phyloP scores from a whole-genome alignment of 2,797 vertebrate species.

The Lophotriccus pileatus region DNA sequence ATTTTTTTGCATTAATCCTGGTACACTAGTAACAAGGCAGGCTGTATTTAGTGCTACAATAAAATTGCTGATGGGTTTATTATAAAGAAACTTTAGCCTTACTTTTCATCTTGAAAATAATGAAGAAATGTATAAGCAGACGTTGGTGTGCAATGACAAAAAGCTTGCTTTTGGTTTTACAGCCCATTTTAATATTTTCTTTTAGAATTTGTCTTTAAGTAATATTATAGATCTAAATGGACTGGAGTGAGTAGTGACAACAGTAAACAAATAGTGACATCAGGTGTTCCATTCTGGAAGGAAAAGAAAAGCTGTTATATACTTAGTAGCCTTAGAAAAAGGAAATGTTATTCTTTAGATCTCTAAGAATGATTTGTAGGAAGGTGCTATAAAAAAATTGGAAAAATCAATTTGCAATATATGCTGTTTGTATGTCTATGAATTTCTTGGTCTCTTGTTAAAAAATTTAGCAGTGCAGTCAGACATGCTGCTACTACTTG shows the following conservation, averaged over 20 bases:
- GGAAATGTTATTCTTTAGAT: neutral
- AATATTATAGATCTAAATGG: constrained; percentile 33
- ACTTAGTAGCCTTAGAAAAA: neutral
- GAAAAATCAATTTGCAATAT: neutral
- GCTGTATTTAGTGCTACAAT: constrained; percentile 41
- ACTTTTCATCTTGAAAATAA: constrained; percentile 38
- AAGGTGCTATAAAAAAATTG: neutral
- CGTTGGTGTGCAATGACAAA: constrained; percentile 8
- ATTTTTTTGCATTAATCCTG: neutral
- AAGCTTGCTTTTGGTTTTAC: constrained; percentile 41
- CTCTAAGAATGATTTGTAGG: neutral
- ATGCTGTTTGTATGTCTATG: neutral
- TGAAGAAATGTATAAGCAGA: constrained; percentile 5
- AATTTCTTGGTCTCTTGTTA: neutral
- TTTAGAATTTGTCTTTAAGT: constrained; percentile 51
- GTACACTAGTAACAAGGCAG: neutral
- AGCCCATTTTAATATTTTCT: constrained; percentile 35
- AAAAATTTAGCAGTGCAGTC: neutral
- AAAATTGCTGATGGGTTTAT: constrained; percentile 25
- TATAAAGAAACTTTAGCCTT: constrained; percentile 46
- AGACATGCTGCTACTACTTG: neutral
- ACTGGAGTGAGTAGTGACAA: constrained; percentile 31
- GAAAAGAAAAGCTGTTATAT: neutral
- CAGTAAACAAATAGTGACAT: neutral
- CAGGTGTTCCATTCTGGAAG: neutral